phyloP scores from a whole-genome alignment of 2,113 vertebrate species.

The Nannospalax galili region DNA sequence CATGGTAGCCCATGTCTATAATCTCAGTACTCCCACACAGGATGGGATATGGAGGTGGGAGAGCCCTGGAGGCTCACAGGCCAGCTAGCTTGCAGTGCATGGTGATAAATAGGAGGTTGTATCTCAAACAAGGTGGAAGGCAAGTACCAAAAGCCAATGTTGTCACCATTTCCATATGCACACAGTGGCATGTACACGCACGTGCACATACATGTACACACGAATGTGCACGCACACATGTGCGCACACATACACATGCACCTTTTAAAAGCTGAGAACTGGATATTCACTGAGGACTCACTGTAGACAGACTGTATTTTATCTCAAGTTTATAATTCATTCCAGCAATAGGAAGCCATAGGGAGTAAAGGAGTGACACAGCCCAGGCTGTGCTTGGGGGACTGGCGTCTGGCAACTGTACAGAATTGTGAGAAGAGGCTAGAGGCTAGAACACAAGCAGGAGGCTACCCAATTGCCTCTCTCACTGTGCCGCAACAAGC shows the following conservation, averaged over 20 bases:
- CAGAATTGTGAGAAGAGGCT: background rate
- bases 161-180: background rate
- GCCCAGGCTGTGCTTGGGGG: background rate
- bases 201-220: background rate
- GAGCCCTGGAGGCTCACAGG: background rate
- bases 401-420: conserved; percentile 11
- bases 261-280: background rate
- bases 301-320: background rate
- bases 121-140: background rate
- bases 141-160: background rate
- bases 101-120: background rate
- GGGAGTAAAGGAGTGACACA: rapidly evolving
- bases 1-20: background rate
- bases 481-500: background rate
- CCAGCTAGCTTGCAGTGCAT: background rate
- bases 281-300: background rate
- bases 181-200: background rate
- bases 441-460: conserved; percentile 36
- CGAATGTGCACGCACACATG: no score
- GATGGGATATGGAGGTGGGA: background rate
- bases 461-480: background rate
- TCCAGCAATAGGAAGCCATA: background rate
- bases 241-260: no score
- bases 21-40: background rate
- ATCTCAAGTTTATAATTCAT: background rate